Evolutionary conservation across 2,888 invertebrate genomes (phyloP).

Genomic region (Eilema depressum): DNA sequence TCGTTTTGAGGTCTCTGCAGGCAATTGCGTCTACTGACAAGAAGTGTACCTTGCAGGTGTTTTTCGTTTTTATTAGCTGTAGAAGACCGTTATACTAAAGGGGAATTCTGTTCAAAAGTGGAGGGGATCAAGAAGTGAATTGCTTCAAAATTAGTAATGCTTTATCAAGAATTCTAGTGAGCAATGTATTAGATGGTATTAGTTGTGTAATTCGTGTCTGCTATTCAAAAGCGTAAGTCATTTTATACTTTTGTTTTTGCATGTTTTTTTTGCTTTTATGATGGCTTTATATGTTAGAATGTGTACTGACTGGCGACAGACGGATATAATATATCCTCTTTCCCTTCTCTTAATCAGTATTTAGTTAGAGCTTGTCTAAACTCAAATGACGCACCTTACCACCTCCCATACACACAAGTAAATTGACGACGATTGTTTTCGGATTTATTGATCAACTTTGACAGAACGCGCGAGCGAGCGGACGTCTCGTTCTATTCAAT

Average conservation of each 20-base stretch:
- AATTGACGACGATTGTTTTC: too few relatives aligned
- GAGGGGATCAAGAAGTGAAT: neutral
- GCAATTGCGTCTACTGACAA: neutral
- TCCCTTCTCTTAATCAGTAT: too few relatives aligned
- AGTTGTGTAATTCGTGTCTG: neutral
- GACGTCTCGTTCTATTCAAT: too few relatives aligned
- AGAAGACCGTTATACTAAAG: neutral
- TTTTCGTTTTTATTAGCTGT: neutral
- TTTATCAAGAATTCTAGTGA: neutral
- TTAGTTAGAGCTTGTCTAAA: too few relatives aligned
- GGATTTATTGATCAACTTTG: too few relatives aligned
- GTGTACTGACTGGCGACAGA: neutral
- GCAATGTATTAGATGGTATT: neutral
- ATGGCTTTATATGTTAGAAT: neutral
- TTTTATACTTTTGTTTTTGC: neutral
- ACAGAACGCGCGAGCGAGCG: too few relatives aligned
- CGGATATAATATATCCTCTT: too few relatives aligned
- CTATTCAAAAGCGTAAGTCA: slow-evolving; percentile 4
- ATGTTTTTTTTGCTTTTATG: neutral
- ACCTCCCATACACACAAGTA: too few relatives aligned
- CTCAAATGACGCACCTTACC: too few relatives aligned
- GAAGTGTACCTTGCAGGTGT: neutral
- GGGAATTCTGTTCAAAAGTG: neutral
- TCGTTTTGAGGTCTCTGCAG: neutral
- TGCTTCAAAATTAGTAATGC: neutral